phyloP scores from a whole-genome alignment of 2,113 vertebrate genomes.

The Melozone crissalis region DNA sequence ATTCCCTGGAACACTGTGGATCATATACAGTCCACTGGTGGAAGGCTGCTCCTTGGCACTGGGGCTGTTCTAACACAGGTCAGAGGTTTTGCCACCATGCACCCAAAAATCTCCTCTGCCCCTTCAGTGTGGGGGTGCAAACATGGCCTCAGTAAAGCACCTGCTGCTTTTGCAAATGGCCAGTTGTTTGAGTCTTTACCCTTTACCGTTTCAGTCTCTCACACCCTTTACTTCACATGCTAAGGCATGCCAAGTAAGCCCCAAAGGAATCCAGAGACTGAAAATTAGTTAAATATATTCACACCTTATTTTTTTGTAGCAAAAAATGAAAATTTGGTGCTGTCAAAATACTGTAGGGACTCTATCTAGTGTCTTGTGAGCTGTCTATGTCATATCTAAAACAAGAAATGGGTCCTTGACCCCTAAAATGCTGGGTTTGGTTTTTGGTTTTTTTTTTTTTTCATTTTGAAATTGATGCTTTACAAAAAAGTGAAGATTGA shows the following conservation, averaged over 20 bases:
- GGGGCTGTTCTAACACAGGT: not conserved
- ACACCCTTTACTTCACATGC: not conserved
- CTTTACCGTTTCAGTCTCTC: not conserved
- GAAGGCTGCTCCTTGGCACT: not conserved
- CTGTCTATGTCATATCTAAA: not conserved
- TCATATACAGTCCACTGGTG: not conserved
- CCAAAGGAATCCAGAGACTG: not conserved
- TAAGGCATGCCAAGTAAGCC: not conserved
- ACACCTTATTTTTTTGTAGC: not conserved
- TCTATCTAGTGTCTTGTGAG: not conserved
- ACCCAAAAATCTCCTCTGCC: not conserved
- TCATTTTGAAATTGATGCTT: not conserved
- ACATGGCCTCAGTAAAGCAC: not conserved
- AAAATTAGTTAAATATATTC: not conserved
- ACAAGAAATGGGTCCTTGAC: not conserved
- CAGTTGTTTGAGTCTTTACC: not conserved
- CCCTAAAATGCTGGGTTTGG: not conserved
- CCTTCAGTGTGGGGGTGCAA: rapidly evolving
- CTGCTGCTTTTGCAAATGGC: not conserved
- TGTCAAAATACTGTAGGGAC: not conserved
- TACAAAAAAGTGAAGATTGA: not conserved
- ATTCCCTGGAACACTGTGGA: not conserved
- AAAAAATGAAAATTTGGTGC: not conserved
- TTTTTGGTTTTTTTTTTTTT: not conserved
- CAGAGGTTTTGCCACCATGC: not conserved